phyloP scores from a whole-genome alignment of 64 coral and sea anemone species.

The Montipora sp. region DNA sequence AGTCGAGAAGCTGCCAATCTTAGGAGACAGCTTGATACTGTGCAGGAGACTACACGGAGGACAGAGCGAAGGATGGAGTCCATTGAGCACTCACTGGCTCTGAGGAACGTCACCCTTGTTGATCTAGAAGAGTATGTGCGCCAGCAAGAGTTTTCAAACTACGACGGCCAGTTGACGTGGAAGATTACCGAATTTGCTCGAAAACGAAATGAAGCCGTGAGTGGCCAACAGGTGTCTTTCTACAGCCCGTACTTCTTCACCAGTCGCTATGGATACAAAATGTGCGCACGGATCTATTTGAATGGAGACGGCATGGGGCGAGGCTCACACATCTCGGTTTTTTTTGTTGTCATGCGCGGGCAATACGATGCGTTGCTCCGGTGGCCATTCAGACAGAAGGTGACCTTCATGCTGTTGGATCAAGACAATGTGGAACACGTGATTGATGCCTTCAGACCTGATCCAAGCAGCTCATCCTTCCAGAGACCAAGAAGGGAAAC shows the following conservation, averaged over 20 bases:
- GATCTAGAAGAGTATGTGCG: slow-evolving; percentile 57
- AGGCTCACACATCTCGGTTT: slow-evolving; percentile 52
- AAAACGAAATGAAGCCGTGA: slow-evolving; percentile 50
- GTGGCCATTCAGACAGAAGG: slow-evolving; percentile 76
- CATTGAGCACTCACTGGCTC: slow-evolving; percentile 46
- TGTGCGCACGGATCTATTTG: slow-evolving; percentile 73
- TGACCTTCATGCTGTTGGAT: slow-evolving; percentile 69
- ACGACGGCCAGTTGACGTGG: slow-evolving; percentile 52
- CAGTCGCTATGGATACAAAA: slow-evolving; percentile 67
- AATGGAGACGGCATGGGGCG: slow-evolving; percentile 61
- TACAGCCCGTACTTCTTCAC: slow-evolving; percentile 67
- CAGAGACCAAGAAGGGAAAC: slow-evolving; percentile 43
- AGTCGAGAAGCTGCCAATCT: background rate
- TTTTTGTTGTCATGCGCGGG: slow-evolving; percentile 75
- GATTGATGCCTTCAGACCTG: slow-evolving; percentile 72
- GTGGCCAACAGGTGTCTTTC: slow-evolving; percentile 55
- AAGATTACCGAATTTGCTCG: slow-evolving; percentile 61
- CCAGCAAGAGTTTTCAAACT: slow-evolving; percentile 4
- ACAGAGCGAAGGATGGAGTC: slow-evolving; percentile 32
- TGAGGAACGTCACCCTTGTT: slow-evolving; percentile 55
- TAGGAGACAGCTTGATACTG: slow-evolving; percentile 17
- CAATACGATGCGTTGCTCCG: slow-evolving; percentile 56
- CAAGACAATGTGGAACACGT: slow-evolving; percentile 72
- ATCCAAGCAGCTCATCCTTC: slow-evolving; percentile 57
- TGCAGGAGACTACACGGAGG: slow-evolving; percentile 37